These are phyloP conservation scores for Mizuhopecten yessoensis DNA, from an alignment of 1,140 invertebrate genomes.

Conservation along the genomic window DNA sequence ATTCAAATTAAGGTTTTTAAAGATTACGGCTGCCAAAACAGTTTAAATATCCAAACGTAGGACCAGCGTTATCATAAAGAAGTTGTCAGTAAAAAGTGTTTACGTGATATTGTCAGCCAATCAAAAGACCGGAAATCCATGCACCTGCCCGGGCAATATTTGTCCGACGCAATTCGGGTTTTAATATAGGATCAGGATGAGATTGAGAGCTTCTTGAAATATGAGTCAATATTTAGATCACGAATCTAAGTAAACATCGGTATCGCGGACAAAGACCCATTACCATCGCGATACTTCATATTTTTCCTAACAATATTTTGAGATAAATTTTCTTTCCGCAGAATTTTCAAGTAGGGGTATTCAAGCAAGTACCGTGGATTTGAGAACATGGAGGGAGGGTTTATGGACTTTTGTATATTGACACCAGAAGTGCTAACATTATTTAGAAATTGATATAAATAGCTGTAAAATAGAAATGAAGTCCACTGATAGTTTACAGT, in stretches of 20 bases:
- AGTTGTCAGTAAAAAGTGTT: background rate
- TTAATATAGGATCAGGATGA: background rate
- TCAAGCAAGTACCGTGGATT: background rate
- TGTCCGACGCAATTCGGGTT: background rate
- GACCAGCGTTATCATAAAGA: background rate
- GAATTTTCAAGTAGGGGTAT: background rate
- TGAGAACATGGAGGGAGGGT: background rate
- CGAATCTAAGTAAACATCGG: background rate
- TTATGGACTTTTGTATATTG: background rate
- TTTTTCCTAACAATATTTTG: slow-evolving; percentile 27
- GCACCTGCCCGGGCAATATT: background rate
- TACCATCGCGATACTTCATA: background rate
- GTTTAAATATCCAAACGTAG: background rate
- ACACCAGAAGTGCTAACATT: background rate
- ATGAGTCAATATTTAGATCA: slow-evolving; percentile 35
- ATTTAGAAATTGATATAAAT: slow-evolving; percentile 3
- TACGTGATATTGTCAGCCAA: slow-evolving; percentile 14
- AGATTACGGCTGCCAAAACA: slow-evolving; percentile 20
- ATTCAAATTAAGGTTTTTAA: slow-evolving; percentile 34
- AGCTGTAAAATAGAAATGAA: background rate
- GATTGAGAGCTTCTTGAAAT: background rate
- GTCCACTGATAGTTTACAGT: background rate
- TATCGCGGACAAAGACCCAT: background rate
- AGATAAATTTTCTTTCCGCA: background rate
- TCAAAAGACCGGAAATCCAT: background rate